Conservation (phyloP, 1,140 invertebrate genomes). For the Hylyphantes graminicola region DNA sequence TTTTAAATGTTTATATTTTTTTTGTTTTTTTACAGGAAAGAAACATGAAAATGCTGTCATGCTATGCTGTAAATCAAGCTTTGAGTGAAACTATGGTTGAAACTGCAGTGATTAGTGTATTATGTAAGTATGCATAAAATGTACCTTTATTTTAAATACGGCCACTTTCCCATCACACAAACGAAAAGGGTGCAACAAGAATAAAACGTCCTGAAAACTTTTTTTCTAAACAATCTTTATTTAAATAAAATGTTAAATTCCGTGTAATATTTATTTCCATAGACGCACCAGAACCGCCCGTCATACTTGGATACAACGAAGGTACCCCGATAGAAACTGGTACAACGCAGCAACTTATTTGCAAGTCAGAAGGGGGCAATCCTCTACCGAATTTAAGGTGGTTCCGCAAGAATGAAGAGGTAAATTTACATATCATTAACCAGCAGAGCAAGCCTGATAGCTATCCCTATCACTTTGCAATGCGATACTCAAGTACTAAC, state of each 20-base stretch:
- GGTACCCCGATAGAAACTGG: constrained; percentile 84
- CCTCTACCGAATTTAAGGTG: constrained; percentile 81
- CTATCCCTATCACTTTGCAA: too few relatives aligned
- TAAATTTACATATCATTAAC: constrained; percentile 19
- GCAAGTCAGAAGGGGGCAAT: constrained; percentile 93
- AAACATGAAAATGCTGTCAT: constrained; percentile 82
- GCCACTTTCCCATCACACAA: too few relatives aligned
- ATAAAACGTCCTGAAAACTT: not conserved
- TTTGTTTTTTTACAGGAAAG: constrained; percentile 70
- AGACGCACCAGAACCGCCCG: constrained; percentile 92
- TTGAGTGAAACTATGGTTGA: constrained; percentile 87
- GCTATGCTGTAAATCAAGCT: constrained; percentile 80
- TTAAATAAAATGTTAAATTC: not conserved
- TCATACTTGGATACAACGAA: constrained; percentile 87
- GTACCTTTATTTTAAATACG: too few relatives aligned
- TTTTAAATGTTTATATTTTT: not conserved
- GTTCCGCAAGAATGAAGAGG: constrained; percentile 60
- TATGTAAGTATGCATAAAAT: constrained; percentile 80
- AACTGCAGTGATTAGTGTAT: constrained; percentile 88
- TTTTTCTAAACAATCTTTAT: too few relatives aligned
- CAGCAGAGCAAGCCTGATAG: too few relatives aligned
- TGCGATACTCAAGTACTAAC: too few relatives aligned
- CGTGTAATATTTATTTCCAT: constrained; percentile 49
- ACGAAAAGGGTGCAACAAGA: not conserved
- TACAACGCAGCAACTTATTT: constrained; percentile 85